Base-by-base conservation (phyloP, 2,888 invertebrate genomes). In the Amphiduros pacificus region DNA sequence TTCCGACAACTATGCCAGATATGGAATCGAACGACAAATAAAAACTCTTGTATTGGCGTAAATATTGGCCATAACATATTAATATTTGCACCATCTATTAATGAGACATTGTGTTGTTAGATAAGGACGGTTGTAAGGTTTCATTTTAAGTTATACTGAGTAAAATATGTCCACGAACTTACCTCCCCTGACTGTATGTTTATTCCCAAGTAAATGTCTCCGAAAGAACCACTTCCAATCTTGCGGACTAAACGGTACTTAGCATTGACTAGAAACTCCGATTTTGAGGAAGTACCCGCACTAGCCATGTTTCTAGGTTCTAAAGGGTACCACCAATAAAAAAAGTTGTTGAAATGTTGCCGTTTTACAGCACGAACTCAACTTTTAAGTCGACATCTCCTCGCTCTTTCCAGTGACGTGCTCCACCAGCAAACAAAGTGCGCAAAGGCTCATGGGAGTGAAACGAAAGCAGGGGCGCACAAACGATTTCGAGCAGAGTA, bases 161-260 rank as follows among this genome's bases (percentile, higher is more conserved):
- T 36, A 9, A 36, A 36, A 11, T 36, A 17, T 11, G 11, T 14
- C 9, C 52, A 27, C 28, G 52, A 59, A 59, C 76, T 61, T 63
- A 80, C 80, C 75, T 81, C 80, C 60, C 80, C 81, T 70, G 76
- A 79, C 17, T 77, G 69, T 50, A 77, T 74, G 67, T 80, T 80
- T 55, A 81, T 78, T 27, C 80, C 78, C 50, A 82, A 70, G 67
- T 81, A 82, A 62, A 82, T 82, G 67, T 82, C 82, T 40, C 82
- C 82, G 68, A 82, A 82, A 3, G 81, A 81, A 32, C 81, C 81
- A 72, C 80, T 80, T 55, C 81, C 81, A 57, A 82, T 81, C 69
- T 81, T 82, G 61, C 81, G 67, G 17, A 82, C 76, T 54, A 82
- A 73, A 64, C 77, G 73, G 68, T 82, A 82, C 67, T 81, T 82